Base-by-base conservation (phyloP, 2,888 invertebrate genomes). In the Agonopterix heracliana region DNA sequence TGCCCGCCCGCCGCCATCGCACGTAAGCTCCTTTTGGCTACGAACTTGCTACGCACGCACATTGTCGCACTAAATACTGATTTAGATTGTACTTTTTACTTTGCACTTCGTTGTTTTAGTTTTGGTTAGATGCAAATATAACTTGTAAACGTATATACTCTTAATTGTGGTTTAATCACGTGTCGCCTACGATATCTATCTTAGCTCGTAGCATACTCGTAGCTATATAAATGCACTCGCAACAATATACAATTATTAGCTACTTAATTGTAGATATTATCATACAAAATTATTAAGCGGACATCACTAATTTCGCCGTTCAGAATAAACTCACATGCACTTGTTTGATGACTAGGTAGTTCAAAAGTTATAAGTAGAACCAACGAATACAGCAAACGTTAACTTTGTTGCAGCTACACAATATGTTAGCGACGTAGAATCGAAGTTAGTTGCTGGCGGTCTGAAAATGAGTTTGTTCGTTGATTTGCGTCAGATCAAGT, bases 401-500 rank as follows among this genome's bases (percentile, higher is more conserved):
- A 45, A 14, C 45, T 50, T 46, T 48, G 50, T 53, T 53, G 34
- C 53, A 53, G 53, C 45, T 13, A 8, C 44, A 44, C 50, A 36
- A 8, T 41, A 50, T 50, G 53, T 41, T 41, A 26, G 5, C n/a
- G 10, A 26, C 14, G 10, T 11, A 38, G 17, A 44, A 40, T 14
- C 44, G 14, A 35, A 26, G 26, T 26, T 7, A 26, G 5, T 26
- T 26, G 26, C 26, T 26, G 26, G 26, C 26, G 7, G 7, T 26
- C n/a, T 38, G 40, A 78, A 54, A 58, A 88, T 88, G 88, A 88
- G 88, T 71, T 78, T 88, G 68, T 88, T 86, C 64, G 87, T 88
- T 56, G 87, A 88, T 69, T 77, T 88, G 67, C 78, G 88, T 54
- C 85, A 85, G 60, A 85, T 88, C 57, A 87, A 85, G 63, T 78